These are phyloP conservation scores for Meloidogyne chitwoodi DNA, from an alignment of 1,140 invertebrate species.

Conservation along the genomic window DNA sequence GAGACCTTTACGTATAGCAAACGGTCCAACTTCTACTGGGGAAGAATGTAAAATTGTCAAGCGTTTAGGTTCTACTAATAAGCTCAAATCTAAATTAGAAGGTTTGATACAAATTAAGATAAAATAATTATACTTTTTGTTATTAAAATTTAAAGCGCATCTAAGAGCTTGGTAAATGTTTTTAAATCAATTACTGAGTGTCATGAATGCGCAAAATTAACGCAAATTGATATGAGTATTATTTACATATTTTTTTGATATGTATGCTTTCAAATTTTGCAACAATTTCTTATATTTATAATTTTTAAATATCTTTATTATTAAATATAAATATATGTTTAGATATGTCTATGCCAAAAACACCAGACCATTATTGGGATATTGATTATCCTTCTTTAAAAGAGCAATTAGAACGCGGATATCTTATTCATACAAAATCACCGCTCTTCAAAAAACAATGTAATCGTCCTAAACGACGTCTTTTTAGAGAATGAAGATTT, in stretches of 20 bases:
- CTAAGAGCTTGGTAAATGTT: constrained; percentile 26
- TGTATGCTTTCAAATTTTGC: neutral
- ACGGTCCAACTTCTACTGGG: constrained; percentile 66
- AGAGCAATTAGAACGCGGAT: constrained; percentile 28
- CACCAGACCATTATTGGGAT: constrained; percentile 43
- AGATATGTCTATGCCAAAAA: constrained; percentile 10
- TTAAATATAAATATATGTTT: too few species aligned
- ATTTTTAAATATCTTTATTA: too few species aligned
- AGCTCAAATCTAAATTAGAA: constrained; percentile 74
- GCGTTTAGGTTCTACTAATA: constrained; percentile 81
- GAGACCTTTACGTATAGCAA: constrained; percentile 26
- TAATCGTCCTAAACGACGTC: constrained; percentile 1
- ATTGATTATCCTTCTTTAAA: constrained; percentile 28
- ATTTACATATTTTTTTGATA: neutral
- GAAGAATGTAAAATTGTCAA: constrained; percentile 89
- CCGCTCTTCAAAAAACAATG: constrained; percentile 36
- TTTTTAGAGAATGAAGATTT: constrained; percentile 13
- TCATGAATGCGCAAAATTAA: constrained; percentile 31
- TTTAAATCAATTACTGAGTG: constrained; percentile 12
- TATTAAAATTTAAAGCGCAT: constrained; percentile 16
- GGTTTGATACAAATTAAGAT: too few species aligned
- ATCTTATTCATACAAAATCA: constrained; percentile 23
- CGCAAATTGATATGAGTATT: neutral
- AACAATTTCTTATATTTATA: neutral
- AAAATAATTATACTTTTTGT: too few species aligned